Conservation (phyloP, 1,140 invertebrate species). For the Eueides isabella region DNA sequence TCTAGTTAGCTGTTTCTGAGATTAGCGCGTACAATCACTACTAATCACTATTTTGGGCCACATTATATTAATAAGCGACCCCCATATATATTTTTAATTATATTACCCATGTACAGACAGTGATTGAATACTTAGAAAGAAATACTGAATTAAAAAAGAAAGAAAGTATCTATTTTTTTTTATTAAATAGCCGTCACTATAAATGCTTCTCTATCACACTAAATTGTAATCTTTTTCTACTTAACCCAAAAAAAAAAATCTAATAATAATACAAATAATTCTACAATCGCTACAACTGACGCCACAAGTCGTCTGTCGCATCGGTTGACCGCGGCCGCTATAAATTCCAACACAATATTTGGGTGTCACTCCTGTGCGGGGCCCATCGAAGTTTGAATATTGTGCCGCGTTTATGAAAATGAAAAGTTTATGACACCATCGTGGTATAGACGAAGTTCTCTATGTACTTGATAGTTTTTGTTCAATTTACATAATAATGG, state of each 20-base stretch:
- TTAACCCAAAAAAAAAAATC: no score
- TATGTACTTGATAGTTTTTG: background rate
- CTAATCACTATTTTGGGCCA: no score
- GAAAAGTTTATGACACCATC: constrained; percentile 28
- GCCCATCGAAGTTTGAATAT: constrained; percentile 54
- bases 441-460: background rate
- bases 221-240: background rate
- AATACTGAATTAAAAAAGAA: no score
- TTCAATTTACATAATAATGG: background rate
- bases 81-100: no score
- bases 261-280: background rate
- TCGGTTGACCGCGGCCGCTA: constrained; percentile 60
- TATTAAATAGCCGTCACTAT: no score
- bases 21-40: no score
- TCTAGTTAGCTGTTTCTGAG: no score
- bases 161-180: no score
- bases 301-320: constrained; percentile 39
- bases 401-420: constrained; percentile 32
- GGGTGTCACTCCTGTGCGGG: constrained; percentile 48
- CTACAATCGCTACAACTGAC: constrained; percentile 6
- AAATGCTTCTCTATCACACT: no score
- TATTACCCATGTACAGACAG: no score
- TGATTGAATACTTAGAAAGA: no score
- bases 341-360: constrained; percentile 76
- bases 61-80: no score